phyloP scores from a whole-genome alignment of 2,113 vertebrate species.

The Daboia siamensis region DNA sequence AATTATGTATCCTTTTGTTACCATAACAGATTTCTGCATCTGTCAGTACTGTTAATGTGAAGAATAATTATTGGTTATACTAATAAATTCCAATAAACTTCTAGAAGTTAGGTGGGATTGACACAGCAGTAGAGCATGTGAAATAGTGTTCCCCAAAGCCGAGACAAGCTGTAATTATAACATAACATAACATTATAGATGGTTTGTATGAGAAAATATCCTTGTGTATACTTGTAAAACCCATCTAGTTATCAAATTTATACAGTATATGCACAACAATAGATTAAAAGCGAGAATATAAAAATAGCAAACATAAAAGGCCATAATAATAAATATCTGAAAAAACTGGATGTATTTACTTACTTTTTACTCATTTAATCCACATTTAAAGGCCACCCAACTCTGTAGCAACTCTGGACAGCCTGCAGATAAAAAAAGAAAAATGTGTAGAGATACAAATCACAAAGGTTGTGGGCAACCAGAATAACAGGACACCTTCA shows the following conservation, averaged over 20 bases:
- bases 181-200: not conserved
- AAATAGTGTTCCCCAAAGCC: constrained; percentile 24
- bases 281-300: too few species aligned
- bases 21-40: constrained; percentile 5
- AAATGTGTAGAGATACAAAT: not conserved
- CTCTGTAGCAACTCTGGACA: not conserved
- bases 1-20: constrained; percentile 32
- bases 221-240: not conserved
- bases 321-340: too few species aligned
- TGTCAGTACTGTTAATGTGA: not conserved
- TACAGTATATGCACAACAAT: too few species aligned
- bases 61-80: constrained; percentile 29
- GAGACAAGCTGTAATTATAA: not conserved
- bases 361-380: not conserved
- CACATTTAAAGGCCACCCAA: not conserved
- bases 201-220: not conserved
- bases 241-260: not conserved
- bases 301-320: too few species aligned
- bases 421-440: not conserved
- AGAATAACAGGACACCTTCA: not conserved
- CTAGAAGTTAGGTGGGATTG: not conserved
- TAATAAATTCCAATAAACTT: constrained; percentile 19
- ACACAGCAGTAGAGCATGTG: constrained; percentile 10
- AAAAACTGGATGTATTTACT: too few species aligned
- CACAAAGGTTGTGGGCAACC: not conserved